These are phyloP conservation scores for Meiosimyza platycephala DNA, from an alignment of 2,888 invertebrate species.

Conservation along the genomic window DNA sequence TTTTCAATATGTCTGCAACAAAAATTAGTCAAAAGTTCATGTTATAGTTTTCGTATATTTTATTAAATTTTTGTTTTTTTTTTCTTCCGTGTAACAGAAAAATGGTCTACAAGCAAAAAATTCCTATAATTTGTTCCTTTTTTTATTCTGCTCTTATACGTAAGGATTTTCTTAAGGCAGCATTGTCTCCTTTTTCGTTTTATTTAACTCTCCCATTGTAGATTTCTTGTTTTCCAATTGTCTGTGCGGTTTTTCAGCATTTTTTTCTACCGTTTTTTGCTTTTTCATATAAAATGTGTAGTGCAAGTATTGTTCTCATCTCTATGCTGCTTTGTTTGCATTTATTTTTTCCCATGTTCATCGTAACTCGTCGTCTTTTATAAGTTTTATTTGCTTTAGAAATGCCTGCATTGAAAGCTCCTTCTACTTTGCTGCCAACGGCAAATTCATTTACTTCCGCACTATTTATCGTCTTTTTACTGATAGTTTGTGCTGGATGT, in stretches of 20 bases:
- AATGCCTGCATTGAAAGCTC: not conserved
- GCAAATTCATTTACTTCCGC: conserved; percentile 26
- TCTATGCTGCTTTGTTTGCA: not conserved
- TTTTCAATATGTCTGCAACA: no score
- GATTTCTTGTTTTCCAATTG: not conserved
- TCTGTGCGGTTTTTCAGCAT: not conserved
- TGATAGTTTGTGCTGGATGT: conserved; percentile 1
- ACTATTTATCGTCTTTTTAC: conserved; percentile 10
- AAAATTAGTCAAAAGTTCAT: no score
- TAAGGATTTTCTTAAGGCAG: not conserved
- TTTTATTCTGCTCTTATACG: not conserved
- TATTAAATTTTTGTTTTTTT: not conserved
- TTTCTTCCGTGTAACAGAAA: no score
- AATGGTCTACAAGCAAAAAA: not conserved
- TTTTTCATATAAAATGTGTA: not conserved
- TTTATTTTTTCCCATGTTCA: not conserved
- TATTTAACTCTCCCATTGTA: no score
- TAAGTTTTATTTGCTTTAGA: not conserved
- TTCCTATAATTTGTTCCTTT: not conserved
- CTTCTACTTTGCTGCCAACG: not conserved
- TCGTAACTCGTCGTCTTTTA: conserved; percentile 1
- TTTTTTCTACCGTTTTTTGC: not conserved
- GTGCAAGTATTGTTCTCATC: not conserved
- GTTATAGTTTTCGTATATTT: not conserved
- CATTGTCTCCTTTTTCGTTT: not conserved